Base-by-base conservation (phyloP, 1,140 invertebrate species). In the Trachymyrmex cornetzi region DNA sequence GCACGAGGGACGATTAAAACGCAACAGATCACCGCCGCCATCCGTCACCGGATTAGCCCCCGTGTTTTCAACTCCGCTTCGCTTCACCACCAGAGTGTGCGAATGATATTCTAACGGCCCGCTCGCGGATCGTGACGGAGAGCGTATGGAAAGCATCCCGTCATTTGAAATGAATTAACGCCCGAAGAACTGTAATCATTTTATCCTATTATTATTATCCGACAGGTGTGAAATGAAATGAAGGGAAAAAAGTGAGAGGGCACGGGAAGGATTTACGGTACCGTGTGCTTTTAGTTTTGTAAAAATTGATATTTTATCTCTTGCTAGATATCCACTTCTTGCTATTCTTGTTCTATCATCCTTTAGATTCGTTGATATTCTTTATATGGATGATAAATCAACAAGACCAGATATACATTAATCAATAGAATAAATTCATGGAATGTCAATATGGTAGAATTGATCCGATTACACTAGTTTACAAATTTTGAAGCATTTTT, bases 11-110 rank as follows among this genome's bases (percentile, higher is more conserved):
- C 61, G 81, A 88, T 90, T 90, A 88, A 90, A 90, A 90, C 69
- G 69, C 77, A 77, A 72, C 88, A 57, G 77, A 86, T 88, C 87
- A 72, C 87, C 69, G 79, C 30, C 75, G 80, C 63, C 57, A 87
- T 90, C 67, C 85, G 86, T 90, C 88, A 90, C 77, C 80, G 85
- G 88, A 87, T 90, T 90, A 89, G 77, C 80, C 61, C 50, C 27
- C 57, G 61, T 55, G 59, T 87, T 87, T 87, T 85, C 84, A 64
- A 55, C 67, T 53, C 27, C 16, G 61, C 38, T 24, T 66, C 34
- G 59, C 59, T 48, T 50, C 75, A 48, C 77, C 77, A 19, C 30
- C 24, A 7, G 38, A 63, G 61, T 2, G 22, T 9, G 63, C 69
- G 69, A 82, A 69, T 59, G 85, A 88, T 84, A 77, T 82, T 89